Evolutionary conservation across 2,797 vertebrate genomes (phyloP).

Genomic region (Takifugu rubripes): DNA sequence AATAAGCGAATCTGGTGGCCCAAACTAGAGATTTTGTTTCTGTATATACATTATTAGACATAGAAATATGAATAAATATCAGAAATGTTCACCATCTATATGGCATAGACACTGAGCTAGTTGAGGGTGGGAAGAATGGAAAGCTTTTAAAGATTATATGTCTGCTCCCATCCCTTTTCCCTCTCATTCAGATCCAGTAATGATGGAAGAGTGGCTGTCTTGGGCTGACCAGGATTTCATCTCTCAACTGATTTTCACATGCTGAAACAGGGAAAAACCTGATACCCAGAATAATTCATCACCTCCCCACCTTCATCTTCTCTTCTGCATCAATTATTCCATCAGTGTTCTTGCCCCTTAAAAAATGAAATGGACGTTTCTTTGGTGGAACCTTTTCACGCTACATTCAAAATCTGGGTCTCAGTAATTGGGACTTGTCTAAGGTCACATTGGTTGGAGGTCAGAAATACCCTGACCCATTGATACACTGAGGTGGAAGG

Average conservation of each 20-base stretch:
- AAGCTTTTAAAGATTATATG: no score
- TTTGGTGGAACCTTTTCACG: slow-evolving; percentile 32
- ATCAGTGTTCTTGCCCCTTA: slow-evolving; percentile 35
- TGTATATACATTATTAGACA: not conserved
- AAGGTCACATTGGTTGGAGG: slow-evolving; percentile 34
- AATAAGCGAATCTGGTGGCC: no score
- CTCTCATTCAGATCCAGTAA: slow-evolving; percentile 1
- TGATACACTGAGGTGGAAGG: slow-evolving; percentile 17
- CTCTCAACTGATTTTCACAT: slow-evolving; percentile 2
- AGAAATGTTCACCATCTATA: not conserved
- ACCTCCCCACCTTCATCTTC: slow-evolving; percentile 28
- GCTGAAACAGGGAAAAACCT: slow-evolving; percentile 29
- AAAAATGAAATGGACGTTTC: slow-evolving; percentile 27
- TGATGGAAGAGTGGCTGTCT: slow-evolving; percentile 8
- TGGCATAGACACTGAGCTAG: not conserved
- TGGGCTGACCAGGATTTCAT: slow-evolving; percentile 27
- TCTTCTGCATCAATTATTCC: slow-evolving; percentile 53
- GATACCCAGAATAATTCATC: slow-evolving; percentile 45
- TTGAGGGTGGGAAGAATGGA: no score
- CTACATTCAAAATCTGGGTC: not conserved
- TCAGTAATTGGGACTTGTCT: slow-evolving; percentile 36
- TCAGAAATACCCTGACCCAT: slow-evolving; percentile 30
- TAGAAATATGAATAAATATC: not conserved
- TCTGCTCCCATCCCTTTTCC: no score
- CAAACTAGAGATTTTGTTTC: no score